Conservation (phyloP, 2,797 vertebrate genomes). For the Zalophus californianus region DNA sequence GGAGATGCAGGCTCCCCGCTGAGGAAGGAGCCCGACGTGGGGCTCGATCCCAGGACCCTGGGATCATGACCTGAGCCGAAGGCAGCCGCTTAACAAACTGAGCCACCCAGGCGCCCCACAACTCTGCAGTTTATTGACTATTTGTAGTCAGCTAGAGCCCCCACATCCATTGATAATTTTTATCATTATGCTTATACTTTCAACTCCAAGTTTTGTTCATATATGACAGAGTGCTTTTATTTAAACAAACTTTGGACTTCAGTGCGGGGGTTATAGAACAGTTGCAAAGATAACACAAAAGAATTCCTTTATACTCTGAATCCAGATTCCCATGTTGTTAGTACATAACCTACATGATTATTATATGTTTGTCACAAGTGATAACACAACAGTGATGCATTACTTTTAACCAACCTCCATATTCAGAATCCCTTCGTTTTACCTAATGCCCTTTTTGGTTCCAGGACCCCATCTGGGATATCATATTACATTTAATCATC, state of each 20-base stretch:
- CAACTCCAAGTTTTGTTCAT: background rate
- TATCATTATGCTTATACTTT: background rate
- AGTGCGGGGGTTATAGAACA: background rate
- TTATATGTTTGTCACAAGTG: background rate
- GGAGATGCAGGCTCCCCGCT: too few relatives aligned
- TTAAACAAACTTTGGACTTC: background rate
- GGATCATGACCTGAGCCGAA: too few relatives aligned
- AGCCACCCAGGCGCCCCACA: too few relatives aligned
- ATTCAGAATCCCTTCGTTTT: background rate
- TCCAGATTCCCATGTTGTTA: background rate
- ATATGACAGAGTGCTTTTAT: background rate
- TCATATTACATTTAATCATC: background rate
- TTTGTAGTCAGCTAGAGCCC: background rate
- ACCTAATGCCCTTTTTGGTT: background rate
- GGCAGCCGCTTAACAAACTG: too few relatives aligned
- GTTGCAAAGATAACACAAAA: background rate
- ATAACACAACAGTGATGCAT: background rate
- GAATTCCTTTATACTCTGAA: background rate
- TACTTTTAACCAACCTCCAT: background rate
- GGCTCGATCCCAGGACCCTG: too few relatives aligned
- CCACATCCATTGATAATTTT: background rate
- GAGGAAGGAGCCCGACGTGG: too few relatives aligned
- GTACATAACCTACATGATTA: rapidly evolving
- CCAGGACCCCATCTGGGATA: background rate
- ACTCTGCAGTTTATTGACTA: background rate